Conservation (phyloP, 2,888 invertebrate genomes). For the Marasmarcha lunaedactyla region DNA sequence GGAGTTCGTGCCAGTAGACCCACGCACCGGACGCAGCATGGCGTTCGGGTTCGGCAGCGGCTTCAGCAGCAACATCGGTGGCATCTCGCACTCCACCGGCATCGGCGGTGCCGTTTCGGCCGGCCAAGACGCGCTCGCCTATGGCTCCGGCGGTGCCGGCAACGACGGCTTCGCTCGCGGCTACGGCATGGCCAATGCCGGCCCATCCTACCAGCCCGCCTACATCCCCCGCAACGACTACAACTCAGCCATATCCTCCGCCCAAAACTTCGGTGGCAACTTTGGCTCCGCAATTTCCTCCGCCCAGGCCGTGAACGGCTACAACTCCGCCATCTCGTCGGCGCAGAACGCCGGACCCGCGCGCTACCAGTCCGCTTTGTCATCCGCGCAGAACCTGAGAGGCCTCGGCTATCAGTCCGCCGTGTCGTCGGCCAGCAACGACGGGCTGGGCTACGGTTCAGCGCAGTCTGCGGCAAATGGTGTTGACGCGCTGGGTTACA, state of each 20-base stretch:
- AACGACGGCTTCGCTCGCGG: slow-evolving; percentile 36
- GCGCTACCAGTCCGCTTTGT: slow-evolving; percentile 24
- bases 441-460: slow-evolving; percentile 27
- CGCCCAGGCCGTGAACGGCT: slow-evolving; percentile 32
- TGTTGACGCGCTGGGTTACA: slow-evolving; percentile 22
- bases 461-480: slow-evolving; percentile 30
- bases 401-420: slow-evolving; percentile 22
- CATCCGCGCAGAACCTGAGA: slow-evolving; percentile 25
- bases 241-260: slow-evolving; percentile 27
- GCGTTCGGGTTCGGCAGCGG: slow-evolving; percentile 54
- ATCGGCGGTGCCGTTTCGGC: slow-evolving; percentile 40
- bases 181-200: slow-evolving; percentile 36
- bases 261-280: slow-evolving; percentile 34
- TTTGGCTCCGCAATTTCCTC: slow-evolving; percentile 31
- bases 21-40: slow-evolving; percentile 26
- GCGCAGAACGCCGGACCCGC: slow-evolving; percentile 21
- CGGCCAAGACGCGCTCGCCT: slow-evolving; percentile 36
- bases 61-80: slow-evolving; percentile 51
- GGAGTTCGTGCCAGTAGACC: neutral
- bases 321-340: slow-evolving; percentile 25
- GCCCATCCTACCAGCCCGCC: slow-evolving; percentile 21
- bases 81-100: slow-evolving; percentile 44
- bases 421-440: slow-evolving; percentile 19
- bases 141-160: slow-evolving; percentile 28
- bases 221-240: slow-evolving; percentile 21